phyloP scores from a whole-genome alignment of 2,797 vertebrate genomes.

The Bovichtus diacanthus region DNA sequence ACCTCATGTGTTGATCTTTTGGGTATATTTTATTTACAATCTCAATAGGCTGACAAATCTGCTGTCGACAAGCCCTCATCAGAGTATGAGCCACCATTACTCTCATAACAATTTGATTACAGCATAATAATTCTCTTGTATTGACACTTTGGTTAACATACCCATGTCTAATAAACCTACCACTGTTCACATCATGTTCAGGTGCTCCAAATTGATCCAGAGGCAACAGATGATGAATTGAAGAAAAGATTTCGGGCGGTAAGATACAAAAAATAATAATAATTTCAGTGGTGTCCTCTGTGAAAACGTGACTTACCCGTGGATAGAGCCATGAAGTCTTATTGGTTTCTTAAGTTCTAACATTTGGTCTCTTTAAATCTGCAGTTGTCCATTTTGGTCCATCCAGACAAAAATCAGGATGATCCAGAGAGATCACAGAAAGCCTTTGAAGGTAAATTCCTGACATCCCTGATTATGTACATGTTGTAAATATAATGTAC shows the following conservation, averaged over 20 bases:
- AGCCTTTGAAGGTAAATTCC: constrained; percentile 94
- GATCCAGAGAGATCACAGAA: constrained; percentile 93
- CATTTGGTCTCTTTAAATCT: constrained; percentile 39
- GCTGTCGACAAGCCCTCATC: not conserved
- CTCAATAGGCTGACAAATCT: not conserved
- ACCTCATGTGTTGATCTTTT: not conserved
- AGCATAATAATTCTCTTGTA: not conserved
- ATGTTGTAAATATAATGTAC: not conserved
- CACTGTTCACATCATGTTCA: constrained; percentile 56
- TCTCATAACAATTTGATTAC: not conserved
- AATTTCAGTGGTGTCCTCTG: not conserved
- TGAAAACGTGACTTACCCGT: not conserved
- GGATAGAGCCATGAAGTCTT: not conserved
- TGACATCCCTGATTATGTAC: not conserved
- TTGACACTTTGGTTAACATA: not conserved
- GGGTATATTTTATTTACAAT: not conserved
- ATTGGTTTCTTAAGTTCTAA: constrained; percentile 13
- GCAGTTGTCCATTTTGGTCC: constrained; percentile 97
- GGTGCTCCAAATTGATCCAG: constrained; percentile 98
- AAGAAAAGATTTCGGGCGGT: constrained; percentile 99
- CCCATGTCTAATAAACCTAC: not conserved
- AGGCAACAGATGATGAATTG: constrained; percentile 96
- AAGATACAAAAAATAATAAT: constrained; percentile 34
- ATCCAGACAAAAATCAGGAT: constrained; percentile 99
- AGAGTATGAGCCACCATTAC: not conserved